Evolutionary conservation across 1,140 invertebrate species (phyloP).

Genomic region (Coelopa frigida): DNA sequence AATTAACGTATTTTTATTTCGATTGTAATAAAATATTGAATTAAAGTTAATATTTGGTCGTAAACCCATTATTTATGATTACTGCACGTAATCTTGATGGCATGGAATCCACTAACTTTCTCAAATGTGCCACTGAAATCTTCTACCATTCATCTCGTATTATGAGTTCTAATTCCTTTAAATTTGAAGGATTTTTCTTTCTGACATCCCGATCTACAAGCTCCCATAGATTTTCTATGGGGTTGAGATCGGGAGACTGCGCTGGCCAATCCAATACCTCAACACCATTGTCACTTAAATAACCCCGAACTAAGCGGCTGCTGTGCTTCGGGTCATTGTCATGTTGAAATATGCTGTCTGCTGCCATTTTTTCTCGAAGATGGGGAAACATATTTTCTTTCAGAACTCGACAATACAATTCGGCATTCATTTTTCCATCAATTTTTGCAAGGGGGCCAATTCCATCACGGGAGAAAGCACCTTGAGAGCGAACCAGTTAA

Average conservation of each 20-base stretch:
- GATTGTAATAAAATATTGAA: not conserved
- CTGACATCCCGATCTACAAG: not conserved
- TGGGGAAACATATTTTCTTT: constrained; percentile 14
- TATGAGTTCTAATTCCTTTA: not conserved
- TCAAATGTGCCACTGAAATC: not conserved
- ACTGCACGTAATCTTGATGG: not conserved
- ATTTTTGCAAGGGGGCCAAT: constrained; percentile 14
- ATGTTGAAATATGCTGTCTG: constrained; percentile 19
- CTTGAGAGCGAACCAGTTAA: too few species aligned
- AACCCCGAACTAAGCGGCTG: constrained; percentile 13
- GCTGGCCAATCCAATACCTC: constrained; percentile 21
- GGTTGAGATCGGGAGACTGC: constrained; percentile 31
- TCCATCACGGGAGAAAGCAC: constrained; percentile 13
- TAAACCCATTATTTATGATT: not conserved
- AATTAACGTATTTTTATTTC: too few species aligned
- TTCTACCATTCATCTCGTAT: not conserved
- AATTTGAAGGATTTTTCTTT: not conserved
- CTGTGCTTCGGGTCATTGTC: constrained; percentile 33
- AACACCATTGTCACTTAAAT: constrained; percentile 14
- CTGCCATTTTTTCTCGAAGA: constrained; percentile 21
- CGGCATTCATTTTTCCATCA: constrained; percentile 14
- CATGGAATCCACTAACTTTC: constrained; percentile 4
- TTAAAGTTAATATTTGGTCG: not conserved
- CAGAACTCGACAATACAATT: constrained; percentile 15
- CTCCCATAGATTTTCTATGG: constrained; percentile 27